phyloP scores from a whole-genome alignment of 2,113 vertebrate species.

The Triplophysa dalaica region DNA sequence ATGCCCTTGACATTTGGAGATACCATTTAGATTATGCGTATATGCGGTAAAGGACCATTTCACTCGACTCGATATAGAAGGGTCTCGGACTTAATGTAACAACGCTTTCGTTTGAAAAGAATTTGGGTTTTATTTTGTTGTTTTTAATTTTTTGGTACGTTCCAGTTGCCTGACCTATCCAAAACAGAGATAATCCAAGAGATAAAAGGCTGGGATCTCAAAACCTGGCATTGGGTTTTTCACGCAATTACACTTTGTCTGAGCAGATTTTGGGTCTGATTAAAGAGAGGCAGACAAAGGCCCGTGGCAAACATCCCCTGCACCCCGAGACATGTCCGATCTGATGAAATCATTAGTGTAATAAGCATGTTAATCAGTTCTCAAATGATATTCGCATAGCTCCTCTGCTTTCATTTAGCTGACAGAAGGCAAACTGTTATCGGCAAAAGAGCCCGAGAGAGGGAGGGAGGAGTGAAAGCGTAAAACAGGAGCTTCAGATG shows the following conservation, averaged over 20 bases:
- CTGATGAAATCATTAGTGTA: conserved; percentile 98
- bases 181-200: conserved; percentile 7
- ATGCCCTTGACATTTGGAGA: conserved; percentile 99
- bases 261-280: conserved; percentile 90
- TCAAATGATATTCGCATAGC: conserved; percentile 85
- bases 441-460: conserved; percentile 55
- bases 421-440: conserved; percentile 80
- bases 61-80: conserved; percentile 91
- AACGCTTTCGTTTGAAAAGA: conserved; percentile 99
- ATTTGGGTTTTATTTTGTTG: conserved; percentile 97
- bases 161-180: conserved; percentile 27
- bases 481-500: not conserved
- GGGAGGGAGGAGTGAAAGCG: not conserved
- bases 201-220: conserved; percentile 32
- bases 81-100: conserved; percentile 92
- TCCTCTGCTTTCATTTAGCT: conserved; percentile 86
- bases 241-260: conserved; percentile 86
- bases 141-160: conserved; percentile 44
- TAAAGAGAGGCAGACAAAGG: conserved; percentile 41
- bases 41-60: conserved; percentile 94
- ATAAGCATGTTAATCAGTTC: conserved; percentile 99
- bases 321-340: conserved; percentile 81
- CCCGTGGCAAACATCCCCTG: not conserved
- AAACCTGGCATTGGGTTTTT: conserved; percentile 70
- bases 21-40: conserved; percentile 99